Conservation (phyloP, 2,888 invertebrate species). For the Apodemia zela region DNA sequence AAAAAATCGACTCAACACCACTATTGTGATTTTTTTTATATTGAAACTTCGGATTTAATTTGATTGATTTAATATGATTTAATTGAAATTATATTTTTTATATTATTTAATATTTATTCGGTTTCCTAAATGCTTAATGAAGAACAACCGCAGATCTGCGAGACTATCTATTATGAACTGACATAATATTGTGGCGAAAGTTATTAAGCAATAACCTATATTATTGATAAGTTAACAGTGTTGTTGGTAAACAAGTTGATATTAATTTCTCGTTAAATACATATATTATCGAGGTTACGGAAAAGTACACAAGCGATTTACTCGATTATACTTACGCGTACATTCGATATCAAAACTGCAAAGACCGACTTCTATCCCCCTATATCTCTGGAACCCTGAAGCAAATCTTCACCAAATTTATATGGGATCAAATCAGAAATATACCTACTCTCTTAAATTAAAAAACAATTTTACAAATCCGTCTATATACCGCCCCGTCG, state of each 20-base stretch:
- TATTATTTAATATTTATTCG: too few species aligned
- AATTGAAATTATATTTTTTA: not conserved
- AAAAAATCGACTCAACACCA: not conserved
- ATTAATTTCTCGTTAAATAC: not conserved
- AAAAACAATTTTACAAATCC: too few species aligned
- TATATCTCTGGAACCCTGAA: too few species aligned
- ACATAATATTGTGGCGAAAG: not conserved
- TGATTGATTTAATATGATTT: not conserved
- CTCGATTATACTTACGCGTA: not conserved
- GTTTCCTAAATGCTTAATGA: too few species aligned
- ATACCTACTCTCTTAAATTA: too few species aligned
- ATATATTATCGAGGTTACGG: not conserved
- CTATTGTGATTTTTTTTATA: not conserved
- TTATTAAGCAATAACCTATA: slow-evolving; percentile 1
- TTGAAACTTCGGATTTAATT: too few species aligned
- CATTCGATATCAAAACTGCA: not conserved
- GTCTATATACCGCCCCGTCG: too few species aligned
- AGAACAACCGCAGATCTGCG: too few species aligned
- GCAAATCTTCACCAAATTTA: too few species aligned
- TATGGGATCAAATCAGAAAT: too few species aligned
- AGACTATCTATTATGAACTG: too few species aligned
- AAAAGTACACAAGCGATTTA: slow-evolving; percentile 3
- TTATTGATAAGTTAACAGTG: slow-evolving; percentile 1
- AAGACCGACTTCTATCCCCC: too few species aligned
- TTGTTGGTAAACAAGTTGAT: slow-evolving; percentile 1